Evolutionary conservation across 2,113 vertebrate genomes (phyloP).

Genomic region (Corythornis madagascariensis): DNA sequence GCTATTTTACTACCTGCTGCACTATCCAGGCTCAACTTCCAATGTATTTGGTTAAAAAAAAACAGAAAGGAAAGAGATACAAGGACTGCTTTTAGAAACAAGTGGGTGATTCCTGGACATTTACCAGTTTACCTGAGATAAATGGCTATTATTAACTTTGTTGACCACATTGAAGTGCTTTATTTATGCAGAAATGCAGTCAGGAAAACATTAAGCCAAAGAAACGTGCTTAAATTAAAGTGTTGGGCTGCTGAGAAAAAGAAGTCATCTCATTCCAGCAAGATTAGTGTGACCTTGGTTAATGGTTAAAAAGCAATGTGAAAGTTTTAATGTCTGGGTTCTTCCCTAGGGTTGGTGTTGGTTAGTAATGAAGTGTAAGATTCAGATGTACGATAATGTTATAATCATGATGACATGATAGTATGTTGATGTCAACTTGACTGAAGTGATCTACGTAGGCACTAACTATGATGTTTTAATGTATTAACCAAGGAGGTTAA

Average conservation of each 20-base stretch:
- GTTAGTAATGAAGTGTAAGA: neutral
- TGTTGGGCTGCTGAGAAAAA: neutral
- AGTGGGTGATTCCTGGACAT: neutral
- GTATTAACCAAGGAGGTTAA: neutral
- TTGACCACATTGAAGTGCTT: neutral
- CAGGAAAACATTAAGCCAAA: constrained; percentile 29
- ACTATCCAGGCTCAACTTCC: constrained; percentile 28
- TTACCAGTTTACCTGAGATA: constrained; percentile 5
- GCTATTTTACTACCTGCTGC: constrained; percentile 49
- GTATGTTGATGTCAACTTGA: neutral
- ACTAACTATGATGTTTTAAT: neutral
- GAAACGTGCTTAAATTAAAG: neutral
- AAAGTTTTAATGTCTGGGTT: neutral
- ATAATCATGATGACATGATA: neutral
- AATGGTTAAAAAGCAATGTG: neutral
- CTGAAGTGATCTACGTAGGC: neutral
- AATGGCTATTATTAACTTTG: constrained; percentile 24
- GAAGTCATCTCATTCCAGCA: neutral
- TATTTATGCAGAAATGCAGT: constrained; percentile 25
- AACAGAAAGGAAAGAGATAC: neutral
- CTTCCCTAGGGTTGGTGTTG: neutral
- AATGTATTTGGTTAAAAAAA: constrained; percentile 30
- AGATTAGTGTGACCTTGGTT: neutral
- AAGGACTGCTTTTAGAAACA: neutral
- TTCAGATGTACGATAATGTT: neutral